Base-by-base conservation (phyloP, 1,140 invertebrate genomes). In the Fopius arisanus region DNA sequence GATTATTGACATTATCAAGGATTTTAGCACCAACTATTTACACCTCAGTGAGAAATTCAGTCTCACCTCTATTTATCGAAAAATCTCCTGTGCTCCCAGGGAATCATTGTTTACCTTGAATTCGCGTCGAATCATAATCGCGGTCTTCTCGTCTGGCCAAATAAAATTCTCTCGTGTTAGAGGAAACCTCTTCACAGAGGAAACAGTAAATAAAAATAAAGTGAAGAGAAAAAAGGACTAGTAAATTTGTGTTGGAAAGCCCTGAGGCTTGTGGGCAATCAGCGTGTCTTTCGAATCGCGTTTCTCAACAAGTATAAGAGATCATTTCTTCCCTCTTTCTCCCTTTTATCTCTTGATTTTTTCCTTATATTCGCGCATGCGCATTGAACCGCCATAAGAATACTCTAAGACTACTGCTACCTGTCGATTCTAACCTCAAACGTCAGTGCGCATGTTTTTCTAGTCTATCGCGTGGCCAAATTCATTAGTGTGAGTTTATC, bases 371-470 rank as follows among this genome's bases (percentile, higher is more conserved):
- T 33, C 21, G 76, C 82, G 83, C 82, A 82, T 81, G 83, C 81
- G 82, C 74, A 7, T 48, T 28, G 5, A 23, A 6, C 54, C 2
- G 23, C 26, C 54, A 28, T 14, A 7, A 26, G 54, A 59, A 4
- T 14, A 54, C 7, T 54, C 9, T 19, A 59, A 21, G 63, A 23
- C 69, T 72, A 76, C 74, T 78, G 80, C 82, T 85, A 84, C 82
- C 82, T 84, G 82, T 84, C 84, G 84, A 84, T 83, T 83, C 81
- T 84, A 84, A 86, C 84, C 83, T 84, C 77, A 84, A 85, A 84
- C 79, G 82, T 83, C 82, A 83, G 81, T 78, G 80, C 79, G 78
- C 73, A 66, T 70, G 76, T 77, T 77, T 77, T 78, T 72, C 54
- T 75, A 76, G 78, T 69, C 76, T 78, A 70, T 73, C 65, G 68